A percentile compares a stretch with the other conserved stretches of the same genome.
phyloP scores from a whole-genome alignment of 2,888 invertebrate species.

The Aphidoletes aphidimyza region DNA sequence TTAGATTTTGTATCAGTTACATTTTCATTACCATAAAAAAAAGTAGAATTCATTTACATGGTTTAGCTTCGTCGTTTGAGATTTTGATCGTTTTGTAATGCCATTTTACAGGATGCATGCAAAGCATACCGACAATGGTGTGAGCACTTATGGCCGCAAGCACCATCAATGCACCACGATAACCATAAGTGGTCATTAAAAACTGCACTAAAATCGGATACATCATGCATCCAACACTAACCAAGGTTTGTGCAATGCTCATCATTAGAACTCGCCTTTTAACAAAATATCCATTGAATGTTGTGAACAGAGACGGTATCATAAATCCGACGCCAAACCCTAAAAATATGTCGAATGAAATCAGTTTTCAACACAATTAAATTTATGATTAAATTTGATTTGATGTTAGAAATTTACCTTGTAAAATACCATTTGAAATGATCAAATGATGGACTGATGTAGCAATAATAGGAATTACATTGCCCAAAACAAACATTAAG shows the following conservation, averaged over 20 bases:
- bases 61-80: background rate
- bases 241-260: constrained; percentile 77
- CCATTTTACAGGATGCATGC: constrained; percentile 81
- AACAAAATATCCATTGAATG: constrained; percentile 80
- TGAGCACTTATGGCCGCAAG: constrained; percentile 76
- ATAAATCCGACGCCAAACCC: constrained; percentile 80
- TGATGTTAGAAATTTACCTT: constrained; percentile 62
- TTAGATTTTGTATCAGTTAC: too few species aligned
- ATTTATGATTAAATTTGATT: too few species aligned
- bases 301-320: constrained; percentile 77
- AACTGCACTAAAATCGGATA: constrained; percentile 75
- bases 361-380: background rate
- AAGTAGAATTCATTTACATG: background rate
- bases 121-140: constrained; percentile 74
- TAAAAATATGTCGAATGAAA: too few species aligned
- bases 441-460: too few species aligned
- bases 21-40: background rate
- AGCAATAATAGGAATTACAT: too few species aligned
- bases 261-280: constrained; percentile 77
- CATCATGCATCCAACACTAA: constrained; percentile 75
- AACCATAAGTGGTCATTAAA: constrained; percentile 74
- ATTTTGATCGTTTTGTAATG: constrained; percentile 64
- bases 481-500: too few species aligned
- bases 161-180: constrained; percentile 75
- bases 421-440: too few species aligned